Base-by-base conservation (phyloP, 2,797 vertebrate genomes). In the Takifugu ocellatus region DNA sequence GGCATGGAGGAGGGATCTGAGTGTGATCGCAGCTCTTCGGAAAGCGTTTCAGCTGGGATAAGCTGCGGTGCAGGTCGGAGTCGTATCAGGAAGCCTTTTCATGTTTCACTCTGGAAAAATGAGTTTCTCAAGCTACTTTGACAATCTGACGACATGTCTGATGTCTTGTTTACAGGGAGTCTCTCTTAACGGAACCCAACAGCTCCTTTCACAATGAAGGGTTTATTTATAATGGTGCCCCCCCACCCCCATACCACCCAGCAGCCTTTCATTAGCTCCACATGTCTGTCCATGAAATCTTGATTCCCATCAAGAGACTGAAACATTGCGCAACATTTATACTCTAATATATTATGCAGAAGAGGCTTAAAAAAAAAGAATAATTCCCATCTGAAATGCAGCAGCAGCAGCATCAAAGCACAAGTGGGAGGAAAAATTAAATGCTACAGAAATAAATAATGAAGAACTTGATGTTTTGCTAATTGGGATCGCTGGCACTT, bases 371-470 rank as follows among this genome's bases (percentile, higher is more conserved):
- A 85, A 82, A 75, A 77, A 74, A 84, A 79, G 77, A 80, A 78
- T 79, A 85, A 85, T 77, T 79, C 84, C 81, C 83, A 47, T 72
- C 73, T 81, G 84, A 84, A 81, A 82, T 54, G 56, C 74, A 79
- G 83, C 78, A 77, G 83, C 78, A 77, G 81, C 77, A 81, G 77
- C 79, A 85, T 86, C 86, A 84, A 84, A 84, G 85, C 51, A 1
- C 16, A 66, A 69, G 88, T 81, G 70, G 85, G 83, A 74, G 78
- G 81, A 44, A 84, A 39, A 83, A 88, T 85, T 83, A 89, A 87
- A 86, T 56, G 82, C 57, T 86, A 79, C 76, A 73, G 72, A 75
- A 82, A 86, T 83, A 88, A 84, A 87, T 85, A 84, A 85, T 82
- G 65, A 72, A 75, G 39, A 72, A 84, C 75, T 83, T 83, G 72